Evolutionary conservation across 2,113 vertebrate species (phyloP), one percentile per base, ranked within the genome.

Genomic region (Nothobranchius furzeri): DNA sequence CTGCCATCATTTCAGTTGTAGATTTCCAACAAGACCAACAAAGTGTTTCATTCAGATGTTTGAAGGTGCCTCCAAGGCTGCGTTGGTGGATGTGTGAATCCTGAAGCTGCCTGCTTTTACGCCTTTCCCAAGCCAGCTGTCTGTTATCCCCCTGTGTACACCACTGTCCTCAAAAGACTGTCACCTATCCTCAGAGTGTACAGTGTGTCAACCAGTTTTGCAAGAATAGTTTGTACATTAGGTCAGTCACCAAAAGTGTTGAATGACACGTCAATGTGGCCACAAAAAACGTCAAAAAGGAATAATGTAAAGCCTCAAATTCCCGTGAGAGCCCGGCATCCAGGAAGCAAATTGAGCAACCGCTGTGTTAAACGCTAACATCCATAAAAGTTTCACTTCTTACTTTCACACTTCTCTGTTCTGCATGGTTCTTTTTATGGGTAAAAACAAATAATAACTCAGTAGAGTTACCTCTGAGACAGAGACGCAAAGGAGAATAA

Each of bases 311-410:
- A 48, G 35, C 14, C n/a, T 51, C 67, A 48, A 69, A 43, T 69
- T 77, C 42, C 42, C 55, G 67, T 73, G 36, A 48, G 49, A 9
- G 12, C 14, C 67, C 30, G 0, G 30, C 17, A 49, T 73, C 64
- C 73, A 78, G 81, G 79, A 84, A 87, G 83, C 81, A 11, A 53
- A 60, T 72, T 76, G 70, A 73, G 83, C 79, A 90, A 87, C 77
- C 1, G 3, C 54, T 52, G 64, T 82, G 30, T 30, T 30, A 30
- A 30, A 76, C 75, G 84, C 64, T 83, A 78, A 17, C 78, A 49
- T 81, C 68, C 75, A 75, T 42, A 0, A 14, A 85, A 79, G 60
- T 84, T 85, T 86, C 83, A 79, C 81, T 88, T 90, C 88, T 75
- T 68, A 49, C 73, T 45, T 85, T 82, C 61, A 46, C 45, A 79